Evolutionary conservation across 1,140 invertebrate genomes (phyloP), one percentile per base, ranked within the genome.

Genomic region (Andricus grossulariae): DNA sequence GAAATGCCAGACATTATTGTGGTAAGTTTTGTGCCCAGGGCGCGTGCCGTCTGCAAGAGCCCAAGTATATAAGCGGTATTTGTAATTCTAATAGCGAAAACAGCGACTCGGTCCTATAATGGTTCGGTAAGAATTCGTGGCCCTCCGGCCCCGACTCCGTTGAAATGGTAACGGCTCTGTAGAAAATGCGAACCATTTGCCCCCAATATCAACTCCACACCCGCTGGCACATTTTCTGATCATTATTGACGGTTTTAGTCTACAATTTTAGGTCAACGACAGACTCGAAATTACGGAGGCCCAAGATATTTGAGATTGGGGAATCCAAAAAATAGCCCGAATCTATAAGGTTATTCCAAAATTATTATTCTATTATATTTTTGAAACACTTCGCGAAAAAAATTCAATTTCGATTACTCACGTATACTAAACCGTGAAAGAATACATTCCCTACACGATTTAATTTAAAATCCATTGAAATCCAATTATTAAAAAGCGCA

Each of bases 31-130:
- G 75, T 71, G 77, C 82, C 80, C 77, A 76, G 71, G 80, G 82
- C 80, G 75, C 77, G 82, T 81, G 82, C 77, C 81, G 32, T 78
- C 13, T 52, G 52, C 71, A 52, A 75, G 19, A 50, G 66, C 57
- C 54, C 16, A 66, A 39, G 39, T 39, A 66, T 25, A 66, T 66
- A 32, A 66, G 60, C 39, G 51, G 71, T 82, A 82, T 82, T 82
- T 80, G 78, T 82, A 82, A 82, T 82, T 80, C 81, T 80, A 82
- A 82, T 82, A 52, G 78, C 70, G 51, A 77, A 60, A 72, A 75
- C 32, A 21, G 72, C 71, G 74, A 76, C 60, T 71, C 60, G 57
- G 45, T 54, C 51, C 15, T 55, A 60, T 66, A 66, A 66, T 66
- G 60, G 39, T 39, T n/a, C 32, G 15, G 25, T 66, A 66, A 39